These are phyloP conservation scores for Digitonthophagus gazella DNA, from an alignment of 2,888 invertebrate genomes.

Conservation along the genomic window DNA sequence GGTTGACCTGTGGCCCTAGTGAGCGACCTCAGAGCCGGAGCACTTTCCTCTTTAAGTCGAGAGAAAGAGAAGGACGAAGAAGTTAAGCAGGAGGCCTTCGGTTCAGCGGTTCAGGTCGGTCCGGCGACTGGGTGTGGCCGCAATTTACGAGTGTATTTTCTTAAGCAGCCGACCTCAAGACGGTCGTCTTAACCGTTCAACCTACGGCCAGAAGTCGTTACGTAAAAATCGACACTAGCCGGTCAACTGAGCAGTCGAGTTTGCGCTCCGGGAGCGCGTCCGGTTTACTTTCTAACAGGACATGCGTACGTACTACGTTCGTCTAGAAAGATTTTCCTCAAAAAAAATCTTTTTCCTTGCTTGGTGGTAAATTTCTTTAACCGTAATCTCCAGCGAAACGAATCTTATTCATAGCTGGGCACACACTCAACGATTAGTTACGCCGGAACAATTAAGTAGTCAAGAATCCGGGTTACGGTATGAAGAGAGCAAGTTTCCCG, in stretches of 20 bases:
- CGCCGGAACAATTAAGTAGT: neutral
- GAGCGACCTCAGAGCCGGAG: neutral
- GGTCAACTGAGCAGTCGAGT: neutral
- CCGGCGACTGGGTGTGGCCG: neutral
- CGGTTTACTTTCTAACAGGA: neutral
- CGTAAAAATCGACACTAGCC: neutral
- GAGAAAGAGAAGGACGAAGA: neutral
- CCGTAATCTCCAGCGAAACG: too few relatives aligned
- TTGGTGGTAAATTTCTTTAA: neutral
- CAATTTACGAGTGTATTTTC: neutral
- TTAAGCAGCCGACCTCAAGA: neutral
- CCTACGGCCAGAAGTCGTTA: neutral
- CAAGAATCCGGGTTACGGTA: neutral
- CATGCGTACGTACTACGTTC: neutral
- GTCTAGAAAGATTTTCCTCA: too few relatives aligned
- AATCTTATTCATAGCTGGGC: neutral
- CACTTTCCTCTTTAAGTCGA: neutral
- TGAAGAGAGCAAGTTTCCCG: neutral
- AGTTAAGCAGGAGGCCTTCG: neutral
- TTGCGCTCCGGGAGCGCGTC: neutral
- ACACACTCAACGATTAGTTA: neutral
- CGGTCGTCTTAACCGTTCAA: neutral
- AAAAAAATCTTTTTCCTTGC: neutral
- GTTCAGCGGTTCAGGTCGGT: neutral
- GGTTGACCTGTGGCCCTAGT: neutral